A percentile compares a stretch with the other conserved stretches of the same genome.
Evolutionary conservation across 1,140 invertebrate genomes (phyloP).

Genomic region (Drosophila biarmipes): DNA sequence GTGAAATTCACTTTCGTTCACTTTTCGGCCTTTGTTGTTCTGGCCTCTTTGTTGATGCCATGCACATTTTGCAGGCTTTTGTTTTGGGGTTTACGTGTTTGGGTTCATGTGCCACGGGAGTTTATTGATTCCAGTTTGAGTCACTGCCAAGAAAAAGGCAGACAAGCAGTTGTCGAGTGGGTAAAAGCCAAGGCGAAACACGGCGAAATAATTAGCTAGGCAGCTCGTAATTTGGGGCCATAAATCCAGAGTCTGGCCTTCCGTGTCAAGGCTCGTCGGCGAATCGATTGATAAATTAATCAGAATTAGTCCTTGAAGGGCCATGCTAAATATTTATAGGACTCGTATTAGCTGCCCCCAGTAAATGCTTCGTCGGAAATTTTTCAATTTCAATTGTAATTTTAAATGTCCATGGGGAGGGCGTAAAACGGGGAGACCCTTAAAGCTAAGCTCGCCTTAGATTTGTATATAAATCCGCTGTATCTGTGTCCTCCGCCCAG

Average conservation of each 20-base stretch:
- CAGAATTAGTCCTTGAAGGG: conserved; percentile 74
- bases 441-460: no score
- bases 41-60: conserved; percentile 20
- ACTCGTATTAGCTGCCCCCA: conserved; percentile 34
- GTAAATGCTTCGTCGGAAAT: conserved; percentile 33
- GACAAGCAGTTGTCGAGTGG: conserved; percentile 29
- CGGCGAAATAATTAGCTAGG: conserved; percentile 66
- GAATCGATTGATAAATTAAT: conserved; percentile 81
- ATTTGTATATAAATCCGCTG: conserved; percentile 9
- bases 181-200: conserved; percentile 26
- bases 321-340: conserved; percentile 79
- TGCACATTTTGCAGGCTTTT: conserved; percentile 37
- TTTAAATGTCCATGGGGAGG: conserved; percentile 67
- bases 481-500: conserved; percentile 51
- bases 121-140: conserved; percentile 63
- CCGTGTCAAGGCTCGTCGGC: conserved; percentile 70
- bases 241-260: conserved; percentile 73
- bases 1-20: conserved; percentile 73
- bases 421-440: conserved; percentile 12
- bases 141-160: conserved; percentile 26
- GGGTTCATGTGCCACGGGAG: conserved; percentile 62
- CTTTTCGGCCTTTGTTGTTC: conserved; percentile 37
- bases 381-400: conserved; percentile 79
- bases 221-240: conserved; percentile 61
- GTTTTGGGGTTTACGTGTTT: conserved; percentile 54